phyloP scores from a whole-genome alignment of 2,888 invertebrate species.

The Chelonus formosanus region DNA sequence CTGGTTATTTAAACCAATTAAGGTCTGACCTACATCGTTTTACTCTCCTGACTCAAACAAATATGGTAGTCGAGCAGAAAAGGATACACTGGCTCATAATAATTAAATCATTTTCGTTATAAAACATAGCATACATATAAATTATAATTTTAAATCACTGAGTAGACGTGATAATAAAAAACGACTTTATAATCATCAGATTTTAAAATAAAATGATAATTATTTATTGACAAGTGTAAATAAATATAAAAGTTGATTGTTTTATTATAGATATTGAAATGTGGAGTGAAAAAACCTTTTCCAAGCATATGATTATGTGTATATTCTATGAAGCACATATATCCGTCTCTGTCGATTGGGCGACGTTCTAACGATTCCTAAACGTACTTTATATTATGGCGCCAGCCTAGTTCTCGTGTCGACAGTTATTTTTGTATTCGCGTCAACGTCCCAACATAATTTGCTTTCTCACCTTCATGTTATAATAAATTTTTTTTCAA shows the following conservation, averaged over 20 bases:
- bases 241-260: neutral
- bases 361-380: conserved; percentile 49
- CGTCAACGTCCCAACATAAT: conserved; percentile 49
- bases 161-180: neutral
- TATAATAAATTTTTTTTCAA: conserved; percentile 30
- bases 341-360: conserved; percentile 40
- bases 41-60: conserved; percentile 29
- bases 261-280: conserved; percentile 16
- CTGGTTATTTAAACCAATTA: conserved; percentile 51
- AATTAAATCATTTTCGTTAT: too few species aligned
- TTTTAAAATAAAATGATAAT: neutral
- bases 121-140: neutral
- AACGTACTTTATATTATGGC: conserved; percentile 47
- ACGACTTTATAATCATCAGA: neutral
- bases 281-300: neutral
- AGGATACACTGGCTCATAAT: too few species aligned
- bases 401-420: conserved; percentile 47
- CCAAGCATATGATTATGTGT: conserved; percentile 10
- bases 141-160: too few species aligned
- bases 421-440: conserved; percentile 49
- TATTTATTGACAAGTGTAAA: too few species aligned
- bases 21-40: conserved; percentile 50
- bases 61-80: neutral
- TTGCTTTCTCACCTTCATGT: conserved; percentile 34
- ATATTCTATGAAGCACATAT: conserved; percentile 16